These are phyloP conservation scores for Apoda limacodes DNA, from an alignment of 2,888 invertebrate species.

Conservation along the genomic window DNA sequence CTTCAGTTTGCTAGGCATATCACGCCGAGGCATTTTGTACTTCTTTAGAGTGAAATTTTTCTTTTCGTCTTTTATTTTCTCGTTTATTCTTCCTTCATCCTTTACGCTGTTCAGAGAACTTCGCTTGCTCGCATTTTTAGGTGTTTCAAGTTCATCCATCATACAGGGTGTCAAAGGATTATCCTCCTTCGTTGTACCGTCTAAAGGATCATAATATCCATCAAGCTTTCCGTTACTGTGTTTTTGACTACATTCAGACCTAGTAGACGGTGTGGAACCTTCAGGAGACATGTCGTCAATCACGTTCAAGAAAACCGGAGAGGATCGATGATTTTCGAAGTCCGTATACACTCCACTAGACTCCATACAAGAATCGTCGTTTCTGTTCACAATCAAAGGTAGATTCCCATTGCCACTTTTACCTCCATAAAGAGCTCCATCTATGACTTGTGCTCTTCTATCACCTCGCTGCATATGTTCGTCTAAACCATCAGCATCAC, in stretches of 20 bases:
- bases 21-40: conserved; percentile 82
- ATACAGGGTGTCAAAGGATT: conserved; percentile 30
- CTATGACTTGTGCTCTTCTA: conserved; percentile 85
- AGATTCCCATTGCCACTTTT: conserved; percentile 67
- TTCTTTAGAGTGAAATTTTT: conserved; percentile 72
- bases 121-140: conserved; percentile 53
- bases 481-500: conserved; percentile 88
- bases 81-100: conserved; percentile 36
- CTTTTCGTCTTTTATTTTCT: conserved; percentile 65
- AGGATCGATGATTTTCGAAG: conserved; percentile 75
- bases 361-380: conserved; percentile 87
- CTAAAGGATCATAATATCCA: conserved; percentile 36
- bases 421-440: conserved; percentile 89
- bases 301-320: conserved; percentile 63
- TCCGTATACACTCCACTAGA: conserved; percentile 92
- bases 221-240: conserved; percentile 43
- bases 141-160: conserved; percentile 40
- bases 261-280: conserved; percentile 66
- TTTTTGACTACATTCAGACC: conserved; percentile 63
- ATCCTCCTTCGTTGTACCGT: conserved; percentile 35
- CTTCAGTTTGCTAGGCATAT: conserved; percentile 81
- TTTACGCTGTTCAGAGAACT: conserved; percentile 57
- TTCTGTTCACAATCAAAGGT: conserved; percentile 65
- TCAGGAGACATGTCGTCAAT: conserved; percentile 80
- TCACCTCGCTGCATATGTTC: conserved; percentile 78